These are phyloP conservation scores for Sebastes matsubarae DNA, from an alignment of 2,797 vertebrate species.

Conservation along the genomic window DNA sequence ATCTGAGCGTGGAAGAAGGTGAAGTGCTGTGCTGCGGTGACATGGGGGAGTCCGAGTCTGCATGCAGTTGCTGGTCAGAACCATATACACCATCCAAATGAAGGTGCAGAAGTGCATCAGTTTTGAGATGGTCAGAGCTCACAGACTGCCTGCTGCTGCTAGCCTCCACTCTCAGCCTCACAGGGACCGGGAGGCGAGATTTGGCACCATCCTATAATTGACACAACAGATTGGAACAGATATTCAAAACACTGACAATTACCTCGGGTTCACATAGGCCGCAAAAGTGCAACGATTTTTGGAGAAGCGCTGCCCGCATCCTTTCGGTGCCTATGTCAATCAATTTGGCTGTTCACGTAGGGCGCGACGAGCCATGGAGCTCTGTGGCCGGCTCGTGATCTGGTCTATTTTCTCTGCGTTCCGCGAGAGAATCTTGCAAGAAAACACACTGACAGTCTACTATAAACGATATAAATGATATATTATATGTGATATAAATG, in stretches of 20 bases:
- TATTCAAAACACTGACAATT: not conserved
- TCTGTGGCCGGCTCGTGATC: too few relatives aligned
- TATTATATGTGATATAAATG: too few relatives aligned
- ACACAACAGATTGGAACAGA: constrained; percentile 22
- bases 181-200: constrained; percentile 87
- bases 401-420: too few relatives aligned
- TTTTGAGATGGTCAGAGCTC: constrained; percentile 30
- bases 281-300: too few relatives aligned
- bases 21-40: constrained; percentile 32
- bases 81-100: constrained; percentile 7
- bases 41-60: constrained; percentile 5
- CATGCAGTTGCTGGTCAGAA: constrained; percentile 32
- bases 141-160: constrained; percentile 28
- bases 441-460: too few relatives aligned
- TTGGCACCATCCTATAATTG: constrained; percentile 76
- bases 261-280: too few relatives aligned
- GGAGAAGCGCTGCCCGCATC: too few relatives aligned
- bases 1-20: constrained; percentile 29
- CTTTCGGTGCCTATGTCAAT: too few relatives aligned
- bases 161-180: constrained; percentile 69
- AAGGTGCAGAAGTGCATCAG: constrained; percentile 33
- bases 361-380: too few relatives aligned
- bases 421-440: too few relatives aligned
- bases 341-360: too few relatives aligned
- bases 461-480: too few relatives aligned